These are phyloP conservation scores for Bubo scandiacus DNA, from an alignment of 2,113 vertebrate genomes.

Conservation along the genomic window DNA sequence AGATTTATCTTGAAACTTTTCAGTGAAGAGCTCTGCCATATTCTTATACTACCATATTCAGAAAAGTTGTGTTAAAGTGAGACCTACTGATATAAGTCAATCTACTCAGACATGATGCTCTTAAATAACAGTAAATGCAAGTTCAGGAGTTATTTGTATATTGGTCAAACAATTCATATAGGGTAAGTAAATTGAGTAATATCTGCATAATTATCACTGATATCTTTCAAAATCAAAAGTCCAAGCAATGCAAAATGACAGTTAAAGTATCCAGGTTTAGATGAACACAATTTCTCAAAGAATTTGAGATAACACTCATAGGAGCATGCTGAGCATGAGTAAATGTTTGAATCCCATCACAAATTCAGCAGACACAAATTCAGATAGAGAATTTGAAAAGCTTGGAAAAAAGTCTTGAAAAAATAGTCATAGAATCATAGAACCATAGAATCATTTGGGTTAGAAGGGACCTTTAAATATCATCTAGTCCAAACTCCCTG, in stretches of 20 bases:
- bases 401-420: not conserved
- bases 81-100: not conserved
- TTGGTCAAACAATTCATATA: not conserved
- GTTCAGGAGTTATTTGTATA: not conserved
- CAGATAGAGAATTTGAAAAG: not conserved
- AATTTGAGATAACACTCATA: not conserved
- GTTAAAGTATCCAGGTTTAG: not conserved
- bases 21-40: not conserved
- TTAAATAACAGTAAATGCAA: not conserved
- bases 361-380: not conserved
- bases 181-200: not conserved
- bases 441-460: not conserved
- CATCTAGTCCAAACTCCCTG: rapidly evolving
- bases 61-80: not conserved
- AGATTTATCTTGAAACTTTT: not conserved
- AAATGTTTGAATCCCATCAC: not conserved
- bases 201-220: not conserved
- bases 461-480: not conserved
- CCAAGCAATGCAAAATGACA: not conserved
- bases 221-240: not conserved
- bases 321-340: not conserved
- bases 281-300: not conserved
- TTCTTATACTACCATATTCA: not conserved
- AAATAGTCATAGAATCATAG: not conserved
- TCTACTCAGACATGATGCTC: not conserved